phyloP scores from a whole-genome alignment of 2,888 invertebrate genomes.

The Pristionchus japonicus region DNA sequence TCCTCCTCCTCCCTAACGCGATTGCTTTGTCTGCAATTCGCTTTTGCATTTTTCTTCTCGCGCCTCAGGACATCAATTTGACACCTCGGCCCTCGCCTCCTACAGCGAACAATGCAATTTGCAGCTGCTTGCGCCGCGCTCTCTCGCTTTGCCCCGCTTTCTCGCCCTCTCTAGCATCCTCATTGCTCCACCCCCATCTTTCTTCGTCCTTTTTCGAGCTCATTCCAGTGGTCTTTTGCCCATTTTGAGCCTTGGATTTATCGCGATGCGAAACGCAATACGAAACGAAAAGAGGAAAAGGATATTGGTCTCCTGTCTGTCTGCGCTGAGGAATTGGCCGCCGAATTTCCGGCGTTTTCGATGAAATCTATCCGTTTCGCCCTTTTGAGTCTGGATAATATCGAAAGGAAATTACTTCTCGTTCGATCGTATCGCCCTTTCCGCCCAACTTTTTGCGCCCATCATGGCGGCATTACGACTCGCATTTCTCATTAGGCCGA shows the following conservation, averaged over 20 bases:
- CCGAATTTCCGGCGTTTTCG: neutral
- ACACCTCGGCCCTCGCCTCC: neutral
- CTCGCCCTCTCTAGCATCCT: neutral
- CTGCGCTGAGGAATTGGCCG: neutral
- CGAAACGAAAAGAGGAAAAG: neutral
- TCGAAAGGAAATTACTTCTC: neutral
- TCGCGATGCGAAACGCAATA: neutral
- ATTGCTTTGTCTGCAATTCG: neutral
- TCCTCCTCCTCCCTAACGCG: neutral
- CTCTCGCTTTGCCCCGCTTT: neutral
- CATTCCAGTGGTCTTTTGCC: neutral
- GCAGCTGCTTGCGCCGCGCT: neutral
- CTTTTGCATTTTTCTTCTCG: neutral
- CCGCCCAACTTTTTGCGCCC: neutral
- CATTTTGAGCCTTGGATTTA: constrained; percentile 3
- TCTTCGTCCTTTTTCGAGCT: neutral
- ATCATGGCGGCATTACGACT: neutral
- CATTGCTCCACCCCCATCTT: neutral
- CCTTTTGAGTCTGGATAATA: neutral
- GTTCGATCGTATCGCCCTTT: neutral
- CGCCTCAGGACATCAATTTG: constrained; percentile 15
- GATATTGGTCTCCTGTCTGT: neutral
- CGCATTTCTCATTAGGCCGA: constrained; percentile 21
- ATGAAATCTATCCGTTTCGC: neutral
- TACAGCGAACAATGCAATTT: constrained; percentile 37